Conservation (phyloP, 2,113 vertebrate genomes). For the Azemiops feae region DNA sequence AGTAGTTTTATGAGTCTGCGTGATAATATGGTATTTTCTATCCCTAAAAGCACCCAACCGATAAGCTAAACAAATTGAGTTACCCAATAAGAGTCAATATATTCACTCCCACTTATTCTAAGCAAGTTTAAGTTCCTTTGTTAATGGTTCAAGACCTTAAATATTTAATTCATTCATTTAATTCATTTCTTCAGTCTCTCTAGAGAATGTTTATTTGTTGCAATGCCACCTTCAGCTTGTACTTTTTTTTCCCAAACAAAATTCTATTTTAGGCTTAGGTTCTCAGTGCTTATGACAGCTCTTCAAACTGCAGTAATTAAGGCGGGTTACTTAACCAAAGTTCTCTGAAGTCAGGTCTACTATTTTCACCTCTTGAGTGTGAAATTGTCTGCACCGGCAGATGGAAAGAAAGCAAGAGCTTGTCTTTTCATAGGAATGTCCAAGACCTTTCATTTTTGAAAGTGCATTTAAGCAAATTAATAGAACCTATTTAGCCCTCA, state of each 20-base stretch:
- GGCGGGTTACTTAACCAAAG: not conserved
- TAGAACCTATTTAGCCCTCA: accelerated
- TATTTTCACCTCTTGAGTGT: not conserved
- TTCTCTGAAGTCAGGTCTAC: not conserved
- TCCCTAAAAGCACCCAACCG: not conserved
- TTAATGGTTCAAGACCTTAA: not conserved
- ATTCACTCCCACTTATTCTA: not conserved
- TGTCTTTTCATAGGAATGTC: not conserved
- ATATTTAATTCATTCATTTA: not conserved
- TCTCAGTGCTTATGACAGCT: not conserved
- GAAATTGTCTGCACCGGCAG: not conserved
- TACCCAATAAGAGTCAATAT: not conserved
- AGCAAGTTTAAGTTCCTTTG: not conserved
- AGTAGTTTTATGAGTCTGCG: not conserved
- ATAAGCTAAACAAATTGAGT: not conserved
- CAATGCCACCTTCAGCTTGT: not conserved
- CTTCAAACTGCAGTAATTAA: not conserved
- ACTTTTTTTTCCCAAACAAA: not conserved
- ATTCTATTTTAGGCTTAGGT: not conserved
- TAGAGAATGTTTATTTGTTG: not conserved
- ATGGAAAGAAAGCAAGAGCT: not conserved
- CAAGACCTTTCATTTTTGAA: not conserved
- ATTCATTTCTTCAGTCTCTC: not conserved
- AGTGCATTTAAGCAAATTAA: not conserved
- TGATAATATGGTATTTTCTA: not conserved